phyloP scores from a whole-genome alignment of 1,140 invertebrate genomes.

The Trichogramma pretiosum region DNA sequence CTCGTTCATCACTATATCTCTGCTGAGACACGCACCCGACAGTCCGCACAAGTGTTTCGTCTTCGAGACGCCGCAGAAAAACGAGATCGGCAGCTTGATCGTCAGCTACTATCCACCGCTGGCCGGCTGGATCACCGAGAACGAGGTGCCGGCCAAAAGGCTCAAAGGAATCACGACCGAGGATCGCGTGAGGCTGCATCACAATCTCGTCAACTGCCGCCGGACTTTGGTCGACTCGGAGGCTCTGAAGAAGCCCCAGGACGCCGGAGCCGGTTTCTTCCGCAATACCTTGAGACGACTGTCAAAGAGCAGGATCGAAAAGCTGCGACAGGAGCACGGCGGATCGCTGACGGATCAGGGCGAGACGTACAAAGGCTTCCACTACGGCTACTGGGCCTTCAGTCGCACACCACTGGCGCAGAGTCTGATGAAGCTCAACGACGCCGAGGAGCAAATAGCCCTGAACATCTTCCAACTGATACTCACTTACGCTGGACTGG shows the following conservation, averaged over 20 bases:
- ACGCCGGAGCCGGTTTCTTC: slow-evolving; percentile 69
- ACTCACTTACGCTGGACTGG: slow-evolving; percentile 75
- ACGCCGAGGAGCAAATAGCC: slow-evolving; percentile 77
- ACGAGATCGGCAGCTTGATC: slow-evolving; percentile 85
- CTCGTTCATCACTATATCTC: slow-evolving; percentile 79
- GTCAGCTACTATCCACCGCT: slow-evolving; percentile 82
- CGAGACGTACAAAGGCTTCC: slow-evolving; percentile 81
- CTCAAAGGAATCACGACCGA: slow-evolving; percentile 69
- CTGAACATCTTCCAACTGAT: slow-evolving; percentile 69
- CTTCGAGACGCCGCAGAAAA: slow-evolving; percentile 82
- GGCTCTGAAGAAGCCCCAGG: slow-evolving; percentile 70
- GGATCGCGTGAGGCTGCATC: slow-evolving; percentile 70
- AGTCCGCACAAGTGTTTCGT: slow-evolving; percentile 82
- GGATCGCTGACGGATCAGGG: slow-evolving; percentile 58
- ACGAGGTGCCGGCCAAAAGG: slow-evolving; percentile 59
- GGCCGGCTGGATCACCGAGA: slow-evolving; percentile 78
- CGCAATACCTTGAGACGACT: slow-evolving; percentile 78
- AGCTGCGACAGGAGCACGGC: slow-evolving; percentile 71
- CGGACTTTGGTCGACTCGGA: slow-evolving; percentile 75
- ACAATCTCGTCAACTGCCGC: slow-evolving; percentile 70
- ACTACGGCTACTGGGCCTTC: slow-evolving; percentile 83
- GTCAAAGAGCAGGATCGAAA: slow-evolving; percentile 80
- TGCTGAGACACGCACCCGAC: slow-evolving; percentile 54
- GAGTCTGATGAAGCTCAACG: slow-evolving; percentile 73
- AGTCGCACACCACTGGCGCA: slow-evolving; percentile 70